Base-by-base conservation (phyloP, 2,888 invertebrate species). In the Scelioninae gen. 2 region DNA sequence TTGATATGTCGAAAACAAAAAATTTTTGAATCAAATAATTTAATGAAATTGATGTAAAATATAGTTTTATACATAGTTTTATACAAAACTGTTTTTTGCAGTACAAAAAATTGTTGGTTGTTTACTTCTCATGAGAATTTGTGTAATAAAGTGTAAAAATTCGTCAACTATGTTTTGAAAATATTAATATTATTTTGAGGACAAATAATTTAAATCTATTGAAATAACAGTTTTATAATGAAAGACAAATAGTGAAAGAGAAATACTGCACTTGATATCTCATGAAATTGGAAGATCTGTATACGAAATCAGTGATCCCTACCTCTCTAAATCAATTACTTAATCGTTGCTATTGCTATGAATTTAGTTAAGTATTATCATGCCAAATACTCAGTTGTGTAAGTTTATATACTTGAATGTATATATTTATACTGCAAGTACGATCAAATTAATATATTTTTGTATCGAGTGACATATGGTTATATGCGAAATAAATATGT, bases 351-450 rank as follows among this genome's bases (percentile, higher is more conserved):
- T 31, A 43, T 16, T 46, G 37, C 25, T 37, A 43, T 46, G 60
- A 10, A 25, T 60, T 35, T 48, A 60, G 60, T 60, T 37, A 61
- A 61, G 61, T 61, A 61, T 61, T 61, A 61, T 31, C 13, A 50
- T 60, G 48, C 60, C 60, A 60, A 60, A 60, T 60, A 60, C 60
- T 48, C 60, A 60, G 60, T 39, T 57, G 25, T 13, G n/a, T 60
- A 48, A 48, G 45, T 45, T 45, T 43, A 28, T 11, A 48, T 5
- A 2, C 25, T 2, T 25, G n/a, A 16, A 22, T 46, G 46, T 45
- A 46, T 22, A 35, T 58, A 46, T 46, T 57, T 43, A 19, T 46
- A 33, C 19, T n/a, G 5, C 2, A 13, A 33, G 35, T 13, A 22
- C 35, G 33, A 35, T 58, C 22, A 46, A 46, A 22, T 58, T 22